Evolutionary conservation across 1,140 invertebrate species (phyloP).

Genomic region (Atta cephalotes): DNA sequence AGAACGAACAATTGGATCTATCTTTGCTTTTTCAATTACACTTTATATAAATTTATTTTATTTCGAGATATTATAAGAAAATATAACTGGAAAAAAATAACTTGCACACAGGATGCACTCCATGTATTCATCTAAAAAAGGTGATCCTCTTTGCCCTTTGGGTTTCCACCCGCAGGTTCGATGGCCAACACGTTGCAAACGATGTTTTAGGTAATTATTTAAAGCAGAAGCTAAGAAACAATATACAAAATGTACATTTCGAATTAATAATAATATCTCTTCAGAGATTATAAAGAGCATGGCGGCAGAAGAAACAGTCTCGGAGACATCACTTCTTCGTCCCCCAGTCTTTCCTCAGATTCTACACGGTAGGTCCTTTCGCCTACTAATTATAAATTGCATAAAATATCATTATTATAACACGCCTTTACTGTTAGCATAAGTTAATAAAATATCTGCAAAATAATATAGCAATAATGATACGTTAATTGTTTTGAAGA

Average conservation of each 20-base stretch:
- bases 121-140: conserved; percentile 92
- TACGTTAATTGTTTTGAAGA: background rate
- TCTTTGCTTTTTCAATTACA: background rate
- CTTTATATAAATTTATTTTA: background rate
- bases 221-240: background rate
- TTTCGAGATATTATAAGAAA: background rate
- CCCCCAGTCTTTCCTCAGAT: conserved; percentile 87
- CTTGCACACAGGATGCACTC: conserved; percentile 89
- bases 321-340: conserved; percentile 91
- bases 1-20: background rate
- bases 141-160: conserved; percentile 95
- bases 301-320: conserved; percentile 89
- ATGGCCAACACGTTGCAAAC: conserved; percentile 96
- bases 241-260: conserved; percentile 3
- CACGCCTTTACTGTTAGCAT: background rate
- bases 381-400: background rate
- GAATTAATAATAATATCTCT: conserved; percentile 64
- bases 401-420: conserved; percentile 46
- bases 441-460: conserved; percentile 1
- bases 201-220: conserved; percentile 92
- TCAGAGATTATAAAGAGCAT: conserved; percentile 95
- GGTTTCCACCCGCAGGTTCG: conserved; percentile 97
- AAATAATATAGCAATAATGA: background rate
- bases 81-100: background rate
- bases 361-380: conserved; percentile 55